phyloP scores from a whole-genome alignment of 1,140 invertebrate species.

The Drosophila ficusphila region DNA sequence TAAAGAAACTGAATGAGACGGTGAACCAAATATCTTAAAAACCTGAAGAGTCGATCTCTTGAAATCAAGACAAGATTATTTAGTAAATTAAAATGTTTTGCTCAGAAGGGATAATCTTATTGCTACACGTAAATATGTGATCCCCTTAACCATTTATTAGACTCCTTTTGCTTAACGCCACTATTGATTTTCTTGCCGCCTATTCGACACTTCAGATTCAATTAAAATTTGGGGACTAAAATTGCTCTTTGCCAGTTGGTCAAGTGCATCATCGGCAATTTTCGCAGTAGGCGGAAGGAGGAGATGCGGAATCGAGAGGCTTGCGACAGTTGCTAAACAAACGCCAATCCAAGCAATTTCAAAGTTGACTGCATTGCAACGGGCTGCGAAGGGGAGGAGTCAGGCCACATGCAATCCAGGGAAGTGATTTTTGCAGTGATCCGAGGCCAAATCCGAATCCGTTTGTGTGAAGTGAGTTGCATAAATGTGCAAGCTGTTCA shows the following conservation, averaged over 20 bases:
- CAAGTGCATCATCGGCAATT: constrained; percentile 60
- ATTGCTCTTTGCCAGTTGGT: constrained; percentile 37
- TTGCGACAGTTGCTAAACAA: constrained; percentile 61
- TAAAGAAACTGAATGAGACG: too few relatives aligned
- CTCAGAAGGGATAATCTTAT: too few relatives aligned
- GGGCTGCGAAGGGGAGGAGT: constrained; percentile 5
- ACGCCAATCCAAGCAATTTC: constrained; percentile 65
- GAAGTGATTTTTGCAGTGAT: constrained; percentile 70
- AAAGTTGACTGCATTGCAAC: constrained; percentile 58
- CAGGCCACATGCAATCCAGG: constrained; percentile 24
- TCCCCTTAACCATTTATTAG: background rate
- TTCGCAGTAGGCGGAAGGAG: background rate
- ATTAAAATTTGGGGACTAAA: constrained; percentile 55
- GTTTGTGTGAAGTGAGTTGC: constrained; percentile 64
- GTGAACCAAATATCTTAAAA: too few relatives aligned
- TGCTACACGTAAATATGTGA: background rate
- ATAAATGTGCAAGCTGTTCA: constrained; percentile 71
- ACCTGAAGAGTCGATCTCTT: too few relatives aligned
- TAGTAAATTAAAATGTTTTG: too few relatives aligned
- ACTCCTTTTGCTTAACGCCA: background rate
- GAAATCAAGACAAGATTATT: too few relatives aligned
- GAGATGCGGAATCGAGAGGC: background rate
- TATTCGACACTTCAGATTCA: constrained; percentile 65
- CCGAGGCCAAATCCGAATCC: constrained; percentile 42
- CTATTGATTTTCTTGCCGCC: constrained; percentile 34